A percentile compares a stretch with the other conserved stretches of the same genome.
Evolutionary conservation across 2,113 vertebrate genomes (phyloP).

Genomic region (Percina caprodes): DNA sequence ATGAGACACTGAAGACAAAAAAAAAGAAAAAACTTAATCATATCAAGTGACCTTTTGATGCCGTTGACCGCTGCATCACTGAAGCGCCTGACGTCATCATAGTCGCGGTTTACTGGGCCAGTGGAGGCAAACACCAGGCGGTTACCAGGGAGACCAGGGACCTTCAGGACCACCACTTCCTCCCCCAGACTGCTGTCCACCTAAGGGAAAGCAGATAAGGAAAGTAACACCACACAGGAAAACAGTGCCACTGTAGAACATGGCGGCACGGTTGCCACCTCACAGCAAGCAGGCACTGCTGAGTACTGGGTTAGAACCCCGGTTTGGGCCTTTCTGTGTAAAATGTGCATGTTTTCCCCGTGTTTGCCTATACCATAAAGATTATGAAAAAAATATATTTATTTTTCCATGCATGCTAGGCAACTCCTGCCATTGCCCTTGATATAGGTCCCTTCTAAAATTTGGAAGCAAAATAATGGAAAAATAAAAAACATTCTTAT

Average conservation of each 20-base stretch:
- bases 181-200: constrained; percentile 79
- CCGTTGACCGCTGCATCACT: constrained; percentile 82
- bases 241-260: too few species aligned
- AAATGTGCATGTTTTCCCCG: too few species aligned
- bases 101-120: constrained; percentile 85
- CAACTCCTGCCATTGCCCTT: too few species aligned
- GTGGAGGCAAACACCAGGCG: constrained; percentile 84
- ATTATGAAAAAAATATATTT: too few species aligned
- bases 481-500: not conserved
- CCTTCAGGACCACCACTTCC: constrained; percentile 82
- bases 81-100: constrained; percentile 85
- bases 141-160: constrained; percentile 82
- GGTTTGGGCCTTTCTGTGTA: too few species aligned
- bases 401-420: too few species aligned
- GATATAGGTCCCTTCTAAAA: not conserved
- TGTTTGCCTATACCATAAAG: too few species aligned
- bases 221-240: not conserved
- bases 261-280: too few species aligned
- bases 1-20: not conserved
- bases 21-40: not conserved
- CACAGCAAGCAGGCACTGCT: too few species aligned
- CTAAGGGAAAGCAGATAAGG: constrained; percentile 47
- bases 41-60: constrained; percentile 72
- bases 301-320: too few species aligned
- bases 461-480: not conserved